Base-by-base conservation (phyloP, 2,113 vertebrate species). In the Ptilonorhynchus violaceus region DNA sequence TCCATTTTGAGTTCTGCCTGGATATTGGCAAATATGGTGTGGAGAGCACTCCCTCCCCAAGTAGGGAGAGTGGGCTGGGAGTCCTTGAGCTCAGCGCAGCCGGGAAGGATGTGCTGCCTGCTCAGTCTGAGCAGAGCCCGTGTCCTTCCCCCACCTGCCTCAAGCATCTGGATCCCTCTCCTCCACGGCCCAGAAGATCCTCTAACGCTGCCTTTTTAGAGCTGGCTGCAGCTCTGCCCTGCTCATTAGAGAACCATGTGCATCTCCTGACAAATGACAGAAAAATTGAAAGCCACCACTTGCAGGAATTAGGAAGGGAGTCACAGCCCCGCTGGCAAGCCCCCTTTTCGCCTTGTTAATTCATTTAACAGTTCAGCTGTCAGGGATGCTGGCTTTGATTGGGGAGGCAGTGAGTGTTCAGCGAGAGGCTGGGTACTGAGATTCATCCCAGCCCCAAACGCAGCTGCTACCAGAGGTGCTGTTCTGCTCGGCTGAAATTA, bases 381-480 rank as follows among this genome's bases (percentile, higher is more conserved):
- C 92, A 92, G 90, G 88, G 66, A 95, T 67, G 89, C 85, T 4
- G 31, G 69, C 83, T 77, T 47, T 93, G 93, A 97, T 74, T 92
- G 91, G 96, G 88, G 91, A 97, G 91, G 91, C 96, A 94, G 87
- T 0, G 81, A 92, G 70, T 58, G 62, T 84, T 91, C 74, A 60
- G 94, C 2, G 4, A 89, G 77, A 87, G 87, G 42, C 94, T 93
- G 91, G 76, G 12, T 53, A 73, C 87, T 44, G 78, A 91, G 92
- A 85, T 62, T 89, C 92, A 95, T 93, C 96, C 95, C 75, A 69
- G 70, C 80, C 91, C 67, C 7, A 91, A 96, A 96, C 80, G 2
- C 94, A 97, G 95, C 96, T 97, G 97, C 92, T 95, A 88, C 94
- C 91, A 93, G 95, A 95, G 95, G 94, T 95, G 85, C 70, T 81